These are phyloP conservation scores for Temnothorax longispinosus DNA, from an alignment of 1,140 invertebrate genomes.

Conservation along the genomic window DNA sequence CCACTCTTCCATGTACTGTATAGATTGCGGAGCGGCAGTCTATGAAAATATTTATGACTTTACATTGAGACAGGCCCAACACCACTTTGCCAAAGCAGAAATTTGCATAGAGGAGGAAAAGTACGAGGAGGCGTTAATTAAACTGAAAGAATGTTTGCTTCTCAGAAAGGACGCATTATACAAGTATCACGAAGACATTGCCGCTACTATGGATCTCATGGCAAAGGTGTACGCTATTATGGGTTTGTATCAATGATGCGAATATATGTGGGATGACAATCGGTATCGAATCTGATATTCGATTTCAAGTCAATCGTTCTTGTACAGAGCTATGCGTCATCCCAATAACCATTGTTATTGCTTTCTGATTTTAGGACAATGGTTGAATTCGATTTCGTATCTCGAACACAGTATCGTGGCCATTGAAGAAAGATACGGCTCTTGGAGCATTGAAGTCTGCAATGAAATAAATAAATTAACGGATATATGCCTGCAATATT, in stretches of 20 bases:
- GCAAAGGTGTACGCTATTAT: slow-evolving; percentile 85
- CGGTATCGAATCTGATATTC: background rate
- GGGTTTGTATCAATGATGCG: slow-evolving; percentile 78
- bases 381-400: slow-evolving; percentile 82
- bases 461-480: slow-evolving; percentile 86
- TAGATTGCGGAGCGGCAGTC: slow-evolving; percentile 75
- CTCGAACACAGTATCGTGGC: slow-evolving; percentile 84
- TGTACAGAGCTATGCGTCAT: background rate
- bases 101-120: slow-evolving; percentile 65
- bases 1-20: slow-evolving; percentile 68
- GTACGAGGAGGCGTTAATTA: slow-evolving; percentile 73
- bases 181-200: slow-evolving; percentile 84
- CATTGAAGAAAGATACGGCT: slow-evolving; percentile 86
- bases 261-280: background rate
- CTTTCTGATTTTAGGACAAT: slow-evolving; percentile 77
- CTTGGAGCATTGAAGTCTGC: slow-evolving; percentile 86
- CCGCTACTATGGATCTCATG: slow-evolving; percentile 84
- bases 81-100: slow-evolving; percentile 76
- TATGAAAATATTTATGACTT: slow-evolving; percentile 71
- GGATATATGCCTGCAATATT: slow-evolving; percentile 78
- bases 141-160: slow-evolving; percentile 81
- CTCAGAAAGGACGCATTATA: slow-evolving; percentile 84
- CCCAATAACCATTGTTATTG: background rate
- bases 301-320: background rate
- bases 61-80: slow-evolving; percentile 82